Evolutionary conservation across 2,113 vertebrate genomes (phyloP), one percentile per base, ranked within the genome.

Genomic region (Vireo altiloquus): DNA sequence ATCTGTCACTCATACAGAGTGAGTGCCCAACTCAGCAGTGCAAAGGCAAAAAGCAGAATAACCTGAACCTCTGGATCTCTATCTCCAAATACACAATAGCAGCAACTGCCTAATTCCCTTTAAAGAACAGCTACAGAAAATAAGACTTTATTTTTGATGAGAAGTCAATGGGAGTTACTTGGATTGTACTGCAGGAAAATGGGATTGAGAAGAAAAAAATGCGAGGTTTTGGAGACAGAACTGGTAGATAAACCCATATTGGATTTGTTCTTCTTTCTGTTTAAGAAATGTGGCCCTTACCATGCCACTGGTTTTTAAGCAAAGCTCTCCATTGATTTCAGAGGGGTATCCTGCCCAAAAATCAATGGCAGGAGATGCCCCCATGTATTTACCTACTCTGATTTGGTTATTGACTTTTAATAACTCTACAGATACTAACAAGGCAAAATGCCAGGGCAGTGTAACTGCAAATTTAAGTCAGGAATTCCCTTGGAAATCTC

Each of bases 391-490:
- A 86, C 64, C 77, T 83, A 23, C 52, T 75, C 82, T 39, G 72
- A 61, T 95, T 86, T 92, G 33, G 40, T 80, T 66, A 81, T 64
- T 84, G 88, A 86, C 82, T 83, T 64, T 94, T 94, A 93, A 68
- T 90, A 95, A 89, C 80, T 85, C 92, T 18, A 84, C n/a, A 68
- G 82, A 65, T 76, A 60, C 25, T 25, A 70, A 80, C 10, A 39
- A 87, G 65, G 49, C 46, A 82, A 90, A 93, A 91, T 64, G 15
- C 60, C 71, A 93, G 52, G 61, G 40, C n/a, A 39, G 9, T 7
- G 3, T 30, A 81, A 56, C 71, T 89, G 60, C 39, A 78, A 90
- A 71, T 53, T 81, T 53, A 72, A 70, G 59, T 19, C 21, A 74
- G 81, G 70, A 76, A 70, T 92, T 94, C 52, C 85, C 25, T 63